phyloP scores from a whole-genome alignment of 64 coral and sea anemone genomes.

The Montipora sp. region DNA sequence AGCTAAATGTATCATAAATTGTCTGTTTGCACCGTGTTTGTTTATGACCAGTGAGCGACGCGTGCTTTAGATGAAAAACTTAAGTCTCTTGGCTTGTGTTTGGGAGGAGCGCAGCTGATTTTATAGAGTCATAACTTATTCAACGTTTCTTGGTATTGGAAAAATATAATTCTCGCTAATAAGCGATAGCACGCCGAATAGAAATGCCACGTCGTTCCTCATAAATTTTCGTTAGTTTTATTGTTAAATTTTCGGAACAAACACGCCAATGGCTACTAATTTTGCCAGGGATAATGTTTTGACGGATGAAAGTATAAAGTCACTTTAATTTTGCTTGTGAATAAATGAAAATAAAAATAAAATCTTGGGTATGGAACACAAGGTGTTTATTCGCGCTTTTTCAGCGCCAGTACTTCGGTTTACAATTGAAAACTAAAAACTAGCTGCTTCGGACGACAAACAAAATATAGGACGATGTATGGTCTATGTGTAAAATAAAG shows the following conservation, averaged over 20 bases:
- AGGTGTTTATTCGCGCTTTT: not conserved
- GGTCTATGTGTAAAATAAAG: conserved; percentile 18
- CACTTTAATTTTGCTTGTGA: not conserved
- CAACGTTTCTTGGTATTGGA: conserved; percentile 30
- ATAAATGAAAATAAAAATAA: conserved; percentile 39
- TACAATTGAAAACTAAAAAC: not conserved
- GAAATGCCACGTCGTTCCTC: not conserved
- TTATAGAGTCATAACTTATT: conserved; percentile 47
- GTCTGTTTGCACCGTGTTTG: not conserved
- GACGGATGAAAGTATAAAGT: not conserved
- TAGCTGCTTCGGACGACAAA: not conserved
- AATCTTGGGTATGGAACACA: not conserved
- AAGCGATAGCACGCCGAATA: not conserved
- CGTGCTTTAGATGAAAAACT: conserved; percentile 15
- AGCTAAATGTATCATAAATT: not conserved
- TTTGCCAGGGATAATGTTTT: not conserved
- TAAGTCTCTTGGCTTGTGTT: conserved; percentile 2
- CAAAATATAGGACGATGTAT: not conserved
- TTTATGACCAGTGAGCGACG: conserved; percentile 10
- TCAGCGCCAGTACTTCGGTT: not conserved
- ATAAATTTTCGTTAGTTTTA: not conserved
- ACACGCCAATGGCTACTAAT: not conserved
- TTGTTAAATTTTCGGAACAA: conserved; percentile 12
- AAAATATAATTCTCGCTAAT: conserved; percentile 19
- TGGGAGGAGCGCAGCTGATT: conserved; percentile 43